Percentiles rank a stretch among this genome's conserved stretches.
Evolutionary conservation across 2,797 vertebrate species (phyloP).

Genomic region (Neoniphon sammara): DNA sequence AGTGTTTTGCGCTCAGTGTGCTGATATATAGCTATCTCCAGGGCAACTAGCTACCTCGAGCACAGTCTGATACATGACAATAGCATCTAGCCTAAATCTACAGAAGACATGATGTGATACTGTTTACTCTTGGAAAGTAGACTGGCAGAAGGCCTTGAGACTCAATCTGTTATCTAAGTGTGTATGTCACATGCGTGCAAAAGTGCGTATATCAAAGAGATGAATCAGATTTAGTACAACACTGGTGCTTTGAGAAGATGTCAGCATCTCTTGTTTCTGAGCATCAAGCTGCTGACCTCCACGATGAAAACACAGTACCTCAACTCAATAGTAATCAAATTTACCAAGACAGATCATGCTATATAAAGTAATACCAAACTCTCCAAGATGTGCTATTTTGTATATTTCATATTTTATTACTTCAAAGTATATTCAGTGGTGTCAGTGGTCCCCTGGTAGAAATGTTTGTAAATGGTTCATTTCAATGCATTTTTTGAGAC

Average conservation of each 20-base stretch:
- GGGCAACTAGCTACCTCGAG: not conserved
- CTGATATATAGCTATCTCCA: not conserved
- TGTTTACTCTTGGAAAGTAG: not conserved
- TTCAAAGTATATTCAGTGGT: too few relatives aligned
- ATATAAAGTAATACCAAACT: too few relatives aligned
- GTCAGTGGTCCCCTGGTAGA: too few relatives aligned
- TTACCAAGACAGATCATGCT: too few relatives aligned
- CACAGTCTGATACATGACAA: conserved; percentile 5
- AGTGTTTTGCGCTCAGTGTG: not conserved
- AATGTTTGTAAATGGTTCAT: too few relatives aligned
- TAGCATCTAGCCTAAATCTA: not conserved
- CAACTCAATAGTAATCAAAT: too few relatives aligned
- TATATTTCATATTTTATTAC: too few relatives aligned
- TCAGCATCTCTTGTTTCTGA: not conserved
- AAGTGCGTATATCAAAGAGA: not conserved
- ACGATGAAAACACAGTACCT: not conserved
- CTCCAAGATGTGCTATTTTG: too few relatives aligned
- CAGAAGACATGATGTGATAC: not conserved
- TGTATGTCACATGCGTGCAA: not conserved
- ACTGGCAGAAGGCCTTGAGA: not conserved
- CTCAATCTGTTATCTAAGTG: not conserved
- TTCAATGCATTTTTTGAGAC: too few relatives aligned
- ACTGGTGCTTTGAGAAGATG: not conserved
- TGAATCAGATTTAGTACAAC: not conserved
- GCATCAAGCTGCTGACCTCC: not conserved